phyloP scores from a whole-genome alignment of 2,888 invertebrate species.

The Plebejus melissa region DNA sequence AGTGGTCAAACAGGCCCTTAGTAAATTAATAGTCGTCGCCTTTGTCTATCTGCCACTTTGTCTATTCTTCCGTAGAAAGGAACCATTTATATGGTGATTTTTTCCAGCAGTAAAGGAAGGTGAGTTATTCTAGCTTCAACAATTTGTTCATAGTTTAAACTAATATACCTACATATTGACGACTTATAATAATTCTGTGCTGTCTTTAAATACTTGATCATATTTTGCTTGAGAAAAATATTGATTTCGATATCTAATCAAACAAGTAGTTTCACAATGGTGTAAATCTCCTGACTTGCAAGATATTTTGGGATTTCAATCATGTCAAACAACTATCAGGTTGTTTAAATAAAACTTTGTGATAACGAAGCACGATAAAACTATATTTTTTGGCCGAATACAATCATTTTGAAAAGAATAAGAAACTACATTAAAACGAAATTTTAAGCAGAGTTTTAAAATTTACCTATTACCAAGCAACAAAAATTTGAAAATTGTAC shows the following conservation, averaged over 20 bases:
- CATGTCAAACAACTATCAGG: not conserved
- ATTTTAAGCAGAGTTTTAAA: too few species aligned
- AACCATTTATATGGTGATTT: too few species aligned
- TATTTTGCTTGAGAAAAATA: not conserved
- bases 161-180: not conserved
- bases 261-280: not conserved
- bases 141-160: not conserved
- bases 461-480: too few species aligned
- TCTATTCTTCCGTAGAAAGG: too few species aligned
- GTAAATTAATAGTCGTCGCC: too few species aligned
- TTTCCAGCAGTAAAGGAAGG: too few species aligned
- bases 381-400: not conserved
- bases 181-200: not conserved
- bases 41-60: too few species aligned
- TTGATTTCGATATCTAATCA: not conserved
- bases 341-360: not conserved
- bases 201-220: not conserved
- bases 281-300: constrained; percentile 6
- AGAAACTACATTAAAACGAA: not conserved
- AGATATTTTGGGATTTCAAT: not conserved
- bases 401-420: not conserved
- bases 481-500: too few species aligned
- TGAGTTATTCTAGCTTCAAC: not conserved
- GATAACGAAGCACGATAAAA: not conserved
- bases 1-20: too few species aligned